These are phyloP conservation scores for Lethocerus indicus DNA, from an alignment of 1,140 invertebrate genomes.

Conservation along the genomic window DNA sequence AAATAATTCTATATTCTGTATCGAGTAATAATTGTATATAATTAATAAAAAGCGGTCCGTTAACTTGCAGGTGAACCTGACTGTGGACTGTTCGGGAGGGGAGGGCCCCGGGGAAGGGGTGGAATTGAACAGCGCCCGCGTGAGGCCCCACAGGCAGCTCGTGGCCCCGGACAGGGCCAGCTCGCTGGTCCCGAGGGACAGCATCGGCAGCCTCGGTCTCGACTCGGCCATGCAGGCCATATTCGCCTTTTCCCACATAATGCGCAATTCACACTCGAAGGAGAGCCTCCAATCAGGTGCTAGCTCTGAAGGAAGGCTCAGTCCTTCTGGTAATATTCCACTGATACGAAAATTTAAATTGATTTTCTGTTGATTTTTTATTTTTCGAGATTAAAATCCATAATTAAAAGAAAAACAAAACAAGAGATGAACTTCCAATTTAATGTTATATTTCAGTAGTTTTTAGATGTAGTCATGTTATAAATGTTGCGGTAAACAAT, in stretches of 20 bases:
- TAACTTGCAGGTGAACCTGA: constrained; percentile 23
- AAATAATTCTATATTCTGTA: too few relatives aligned
- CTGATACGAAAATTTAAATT: background rate
- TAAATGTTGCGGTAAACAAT: too few relatives aligned
- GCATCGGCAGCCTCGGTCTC: constrained; percentile 20
- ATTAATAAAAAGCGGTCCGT: too few relatives aligned
- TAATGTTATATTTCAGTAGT: too few relatives aligned
- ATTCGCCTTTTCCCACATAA: constrained; percentile 23
- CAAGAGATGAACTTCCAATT: too few relatives aligned
- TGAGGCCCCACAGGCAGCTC: constrained; percentile 6
- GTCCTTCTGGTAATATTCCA: constrained; percentile 9
- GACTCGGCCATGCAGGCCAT: constrained; percentile 22
- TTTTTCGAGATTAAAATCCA: background rate
- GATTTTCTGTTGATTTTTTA: background rate
- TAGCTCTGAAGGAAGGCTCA: constrained; percentile 15
- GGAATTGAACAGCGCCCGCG: constrained; percentile 4
- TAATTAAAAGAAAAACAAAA: too few relatives aligned
- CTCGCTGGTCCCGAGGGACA: constrained; percentile 17
- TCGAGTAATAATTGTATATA: too few relatives aligned
- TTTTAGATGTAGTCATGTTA: too few relatives aligned
- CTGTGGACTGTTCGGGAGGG: constrained; percentile 23
- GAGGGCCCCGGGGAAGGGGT: constrained; percentile 4
- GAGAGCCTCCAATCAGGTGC: constrained; percentile 20
- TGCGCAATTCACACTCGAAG: constrained; percentile 21
- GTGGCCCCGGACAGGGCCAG: too few relatives aligned